Evolutionary conservation across 2,797 vertebrate species (phyloP).

Genomic region (Chlorospingus semifuscus): DNA sequence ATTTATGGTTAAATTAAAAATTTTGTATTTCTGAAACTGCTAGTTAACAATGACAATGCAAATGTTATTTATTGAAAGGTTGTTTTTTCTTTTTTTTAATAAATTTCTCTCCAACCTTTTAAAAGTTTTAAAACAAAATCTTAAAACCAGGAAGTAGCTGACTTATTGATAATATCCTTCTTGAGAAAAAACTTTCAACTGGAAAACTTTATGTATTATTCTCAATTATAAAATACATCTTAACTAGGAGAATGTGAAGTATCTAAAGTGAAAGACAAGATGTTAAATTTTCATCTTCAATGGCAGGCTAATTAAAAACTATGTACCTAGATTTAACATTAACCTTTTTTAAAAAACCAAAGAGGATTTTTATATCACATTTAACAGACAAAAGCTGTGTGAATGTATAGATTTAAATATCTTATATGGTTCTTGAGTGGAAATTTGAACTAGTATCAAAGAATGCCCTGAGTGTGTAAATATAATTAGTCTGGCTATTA

Average conservation of each 20-base stretch:
- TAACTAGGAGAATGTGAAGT: neutral
- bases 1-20: neutral
- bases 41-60: neutral
- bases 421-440: conserved; percentile 19
- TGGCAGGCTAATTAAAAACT: neutral
- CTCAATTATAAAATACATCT: neutral
- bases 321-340: neutral
- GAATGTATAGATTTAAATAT: conserved; percentile 16
- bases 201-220: neutral
- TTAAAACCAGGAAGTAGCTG: neutral
- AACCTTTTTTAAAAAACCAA: neutral
- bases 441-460: neutral
- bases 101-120: neutral
- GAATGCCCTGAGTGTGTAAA: conserved; percentile 39
- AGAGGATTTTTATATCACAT: neutral
- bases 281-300: neutral
- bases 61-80: neutral
- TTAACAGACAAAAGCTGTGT: neutral
- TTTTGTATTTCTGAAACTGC: neutral
- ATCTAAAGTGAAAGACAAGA: neutral
- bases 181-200: neutral
- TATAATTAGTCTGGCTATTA: conserved; percentile 64
- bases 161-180: neutral
- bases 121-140: neutral
- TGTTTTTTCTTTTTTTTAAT: rapidly evolving